Conservation (phyloP, 2,888 invertebrate species). For the Nephrotoma guestfalica region DNA sequence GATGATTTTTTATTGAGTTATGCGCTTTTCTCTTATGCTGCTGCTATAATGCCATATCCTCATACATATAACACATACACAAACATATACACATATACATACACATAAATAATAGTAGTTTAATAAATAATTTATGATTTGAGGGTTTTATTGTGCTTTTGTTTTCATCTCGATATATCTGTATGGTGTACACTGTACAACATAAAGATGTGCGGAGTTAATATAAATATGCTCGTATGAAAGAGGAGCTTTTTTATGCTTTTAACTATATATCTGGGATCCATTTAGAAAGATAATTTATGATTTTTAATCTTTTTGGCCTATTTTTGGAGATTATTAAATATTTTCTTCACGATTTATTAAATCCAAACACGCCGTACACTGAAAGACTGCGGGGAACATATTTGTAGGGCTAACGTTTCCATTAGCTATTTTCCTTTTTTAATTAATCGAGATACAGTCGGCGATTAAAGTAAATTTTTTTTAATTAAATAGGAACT, state of each 20-base stretch:
- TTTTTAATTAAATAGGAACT: too few species aligned
- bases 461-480: too few species aligned
- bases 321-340: neutral
- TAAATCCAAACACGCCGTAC: too few species aligned
- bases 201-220: neutral
- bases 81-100: neutral
- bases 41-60: neutral
- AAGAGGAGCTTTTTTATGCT: neutral
- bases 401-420: too few species aligned
- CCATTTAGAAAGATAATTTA: neutral
- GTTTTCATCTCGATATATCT: neutral
- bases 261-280: neutral
- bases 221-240: neutral
- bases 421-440: too few species aligned
- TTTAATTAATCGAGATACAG: too few species aligned
- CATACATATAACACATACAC: too few species aligned
- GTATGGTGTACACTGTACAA: neutral
- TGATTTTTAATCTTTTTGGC: neutral
- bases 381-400: too few species aligned
- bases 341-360: neutral
- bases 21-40: neutral
- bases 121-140: neutral
- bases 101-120: neutral
- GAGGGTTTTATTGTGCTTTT: neutral
- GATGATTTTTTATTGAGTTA: neutral